These are phyloP conservation scores for Lampropteryx suffumata DNA, from an alignment of 2,888 invertebrate species.

Conservation along the genomic window DNA sequence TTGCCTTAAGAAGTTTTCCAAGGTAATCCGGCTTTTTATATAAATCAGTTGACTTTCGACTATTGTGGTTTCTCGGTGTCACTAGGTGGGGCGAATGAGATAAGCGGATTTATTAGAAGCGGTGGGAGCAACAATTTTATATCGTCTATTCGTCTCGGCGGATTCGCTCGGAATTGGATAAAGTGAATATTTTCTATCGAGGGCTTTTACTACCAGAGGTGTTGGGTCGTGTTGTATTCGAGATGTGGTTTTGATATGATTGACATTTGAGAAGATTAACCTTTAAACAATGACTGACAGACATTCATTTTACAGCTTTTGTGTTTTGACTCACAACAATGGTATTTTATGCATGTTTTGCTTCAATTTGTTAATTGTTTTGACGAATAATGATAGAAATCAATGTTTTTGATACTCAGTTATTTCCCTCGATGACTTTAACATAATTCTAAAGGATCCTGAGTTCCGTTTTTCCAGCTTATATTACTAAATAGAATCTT, in stretches of 20 bases:
- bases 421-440: too few relatives aligned
- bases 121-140: constrained; percentile 54
- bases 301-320: too few relatives aligned
- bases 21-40: constrained; percentile 1
- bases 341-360: too few relatives aligned
- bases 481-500: too few relatives aligned
- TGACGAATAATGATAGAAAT: too few relatives aligned
- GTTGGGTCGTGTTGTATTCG: constrained; percentile 12
- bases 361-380: too few relatives aligned
- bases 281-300: too few relatives aligned
- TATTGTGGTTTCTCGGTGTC: constrained; percentile 6
- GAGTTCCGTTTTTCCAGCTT: too few relatives aligned
- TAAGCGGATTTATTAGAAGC: constrained; percentile 59
- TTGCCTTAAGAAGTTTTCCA: too few relatives aligned
- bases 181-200: constrained; percentile 49
- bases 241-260: constrained; percentile 12
- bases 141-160: constrained; percentile 43
- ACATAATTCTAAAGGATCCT: too few relatives aligned
- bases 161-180: constrained; percentile 52
- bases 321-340: too few relatives aligned
- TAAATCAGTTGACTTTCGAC: constrained; percentile 1
- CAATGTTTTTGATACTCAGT: too few relatives aligned
- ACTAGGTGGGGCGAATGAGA: constrained; percentile 27
- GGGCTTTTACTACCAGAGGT: constrained; percentile 23
- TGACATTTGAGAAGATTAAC: background rate